A percentile compares a stretch with the other conserved stretches of the same genome.
phyloP scores from a whole-genome alignment of 35 echinoderm and acorn worm species.

The Acanthaster planci region DNA sequence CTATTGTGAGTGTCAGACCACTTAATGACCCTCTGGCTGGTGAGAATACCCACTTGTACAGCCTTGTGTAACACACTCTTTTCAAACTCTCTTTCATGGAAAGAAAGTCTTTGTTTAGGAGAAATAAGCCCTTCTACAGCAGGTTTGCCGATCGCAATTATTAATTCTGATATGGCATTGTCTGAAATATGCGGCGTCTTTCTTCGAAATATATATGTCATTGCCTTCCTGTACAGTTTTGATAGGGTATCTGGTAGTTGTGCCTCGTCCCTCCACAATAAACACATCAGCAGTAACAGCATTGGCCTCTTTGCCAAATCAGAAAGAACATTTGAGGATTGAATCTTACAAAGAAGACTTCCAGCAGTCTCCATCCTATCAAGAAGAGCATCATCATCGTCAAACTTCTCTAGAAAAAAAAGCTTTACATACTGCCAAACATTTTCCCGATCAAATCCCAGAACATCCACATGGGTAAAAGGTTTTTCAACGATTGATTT shows the following conservation, averaged over 20 bases:
- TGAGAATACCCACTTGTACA: neutral
- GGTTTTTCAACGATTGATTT: neutral
- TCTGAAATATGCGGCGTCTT: neutral
- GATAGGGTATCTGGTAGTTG: neutral
- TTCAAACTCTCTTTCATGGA: neutral
- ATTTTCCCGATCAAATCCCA: neutral
- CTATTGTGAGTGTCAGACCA: neutral
- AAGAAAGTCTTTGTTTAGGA: neutral
- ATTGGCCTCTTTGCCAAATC: neutral
- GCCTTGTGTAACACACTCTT: neutral
- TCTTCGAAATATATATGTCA: neutral
- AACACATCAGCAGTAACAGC: neutral
- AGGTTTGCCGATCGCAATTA: neutral
- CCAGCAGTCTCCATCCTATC: too few species aligned
- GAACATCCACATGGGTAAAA: neutral
- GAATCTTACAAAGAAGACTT: neutral
- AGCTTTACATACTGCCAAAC: neutral
- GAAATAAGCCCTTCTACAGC: neutral
- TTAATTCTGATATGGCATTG: too few species aligned
- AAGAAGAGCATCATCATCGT: too few species aligned
- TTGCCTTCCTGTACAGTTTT: neutral
- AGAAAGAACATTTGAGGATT: neutral
- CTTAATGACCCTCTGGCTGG: slow-evolving; percentile 19
- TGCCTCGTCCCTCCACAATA: neutral
- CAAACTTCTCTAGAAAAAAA: neutral